These are phyloP conservation scores for Typhlichthys subterraneus DNA, from an alignment of 2,797 vertebrate species.

Conservation along the genomic window DNA sequence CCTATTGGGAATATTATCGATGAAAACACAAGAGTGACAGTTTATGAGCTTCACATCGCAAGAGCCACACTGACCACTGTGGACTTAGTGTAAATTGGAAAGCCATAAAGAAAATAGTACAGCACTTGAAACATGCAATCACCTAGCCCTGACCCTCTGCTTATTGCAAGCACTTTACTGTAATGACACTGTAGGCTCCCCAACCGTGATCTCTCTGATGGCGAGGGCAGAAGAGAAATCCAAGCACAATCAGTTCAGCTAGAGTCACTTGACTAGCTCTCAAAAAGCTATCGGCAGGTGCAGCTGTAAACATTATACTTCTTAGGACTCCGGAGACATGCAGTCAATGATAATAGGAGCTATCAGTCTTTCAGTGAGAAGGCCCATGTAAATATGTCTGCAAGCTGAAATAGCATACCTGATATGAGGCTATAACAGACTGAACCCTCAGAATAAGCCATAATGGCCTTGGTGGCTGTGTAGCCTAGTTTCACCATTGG, in stretches of 20 bases:
- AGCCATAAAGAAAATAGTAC: constrained; percentile 21
- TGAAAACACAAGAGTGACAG: neutral
- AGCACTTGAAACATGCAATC: constrained; percentile 8
- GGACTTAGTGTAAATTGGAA: neutral
- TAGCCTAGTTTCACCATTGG: too few relatives aligned
- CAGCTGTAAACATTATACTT: constrained; percentile 72
- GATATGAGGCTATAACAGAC: constrained; percentile 6
- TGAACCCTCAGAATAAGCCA: constrained; percentile 39
- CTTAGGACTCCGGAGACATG: constrained; percentile 53
- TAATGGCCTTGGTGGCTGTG: constrained; percentile 4
- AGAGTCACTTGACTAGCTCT: too few relatives aligned
- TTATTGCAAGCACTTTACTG: constrained; percentile 45
- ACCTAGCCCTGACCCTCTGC: constrained; percentile 41
- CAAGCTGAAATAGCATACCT: constrained; percentile 31
- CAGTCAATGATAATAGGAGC: constrained; percentile 52
- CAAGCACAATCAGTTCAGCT: constrained; percentile 47
- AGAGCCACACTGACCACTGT: neutral
- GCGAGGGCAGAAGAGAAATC: constrained; percentile 52
- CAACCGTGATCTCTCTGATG: constrained; percentile 52
- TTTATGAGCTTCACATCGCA: neutral
- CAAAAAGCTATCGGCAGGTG: constrained; percentile 42
- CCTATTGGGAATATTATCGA: neutral
- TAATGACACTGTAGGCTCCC: constrained; percentile 44
- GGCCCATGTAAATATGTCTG: constrained; percentile 48
- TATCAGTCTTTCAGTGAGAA: constrained; percentile 54